These are phyloP conservation scores for Mus spicilegus DNA, from an alignment of 2,113 vertebrate genomes.

Conservation along the genomic window DNA sequence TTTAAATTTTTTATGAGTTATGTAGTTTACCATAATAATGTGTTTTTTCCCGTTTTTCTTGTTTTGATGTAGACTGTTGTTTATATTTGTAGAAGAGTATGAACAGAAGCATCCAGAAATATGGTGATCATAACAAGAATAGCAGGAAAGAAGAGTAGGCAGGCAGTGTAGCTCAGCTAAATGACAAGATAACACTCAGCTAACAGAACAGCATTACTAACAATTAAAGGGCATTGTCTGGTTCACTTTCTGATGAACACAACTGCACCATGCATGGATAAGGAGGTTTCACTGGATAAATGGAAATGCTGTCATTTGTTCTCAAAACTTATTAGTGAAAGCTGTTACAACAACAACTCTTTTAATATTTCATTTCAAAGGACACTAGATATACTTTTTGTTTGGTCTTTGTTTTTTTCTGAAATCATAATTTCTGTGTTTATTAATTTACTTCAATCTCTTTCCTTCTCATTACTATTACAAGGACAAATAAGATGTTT, in stretches of 20 bases:
- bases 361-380: slow-evolving; percentile 46
- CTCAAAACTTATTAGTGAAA: slow-evolving; percentile 54
- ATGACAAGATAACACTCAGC: background rate
- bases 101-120: background rate
- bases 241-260: slow-evolving; percentile 5
- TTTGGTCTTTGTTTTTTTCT: slow-evolving; percentile 30
- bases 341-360: slow-evolving; percentile 3
- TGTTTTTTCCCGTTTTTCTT: background rate
- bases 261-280: background rate
- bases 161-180: background rate
- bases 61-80: background rate
- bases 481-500: slow-evolving; percentile 38
- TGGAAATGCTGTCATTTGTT: slow-evolving; percentile 36
- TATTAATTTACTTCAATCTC: background rate
- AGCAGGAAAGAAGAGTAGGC: rapidly evolving
- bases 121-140: background rate
- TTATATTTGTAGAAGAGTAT: background rate
- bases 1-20: slow-evolving; percentile 38
- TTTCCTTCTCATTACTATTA: slow-evolving; percentile 18
- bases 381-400: slow-evolving; percentile 34
- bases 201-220: background rate
- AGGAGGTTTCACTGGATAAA: slow-evolving; percentile 28
- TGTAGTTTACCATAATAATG: background rate
- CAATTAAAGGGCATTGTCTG: background rate
- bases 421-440: background rate